These are phyloP conservation scores for Lordiphosa andalusiaca DNA, from an alignment of 2,888 invertebrate genomes.

Conservation along the genomic window DNA sequence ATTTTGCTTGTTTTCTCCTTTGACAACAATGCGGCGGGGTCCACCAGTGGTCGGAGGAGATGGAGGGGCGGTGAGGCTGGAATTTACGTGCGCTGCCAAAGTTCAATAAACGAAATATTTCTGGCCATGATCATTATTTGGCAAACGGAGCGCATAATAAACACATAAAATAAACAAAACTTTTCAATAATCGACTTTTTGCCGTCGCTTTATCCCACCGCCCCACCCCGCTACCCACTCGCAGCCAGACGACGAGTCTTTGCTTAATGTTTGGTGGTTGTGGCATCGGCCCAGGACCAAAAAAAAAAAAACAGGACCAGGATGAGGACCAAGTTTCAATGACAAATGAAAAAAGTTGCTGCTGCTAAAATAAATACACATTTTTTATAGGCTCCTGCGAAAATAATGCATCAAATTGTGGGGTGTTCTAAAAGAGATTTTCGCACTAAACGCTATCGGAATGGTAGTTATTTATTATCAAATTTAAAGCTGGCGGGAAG, in stretches of 20 bases:
- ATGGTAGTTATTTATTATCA: no score
- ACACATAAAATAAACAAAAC: slow-evolving; percentile 77
- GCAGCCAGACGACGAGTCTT: slow-evolving; percentile 32
- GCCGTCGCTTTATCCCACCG: slow-evolving; percentile 10
- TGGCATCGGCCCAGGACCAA: slow-evolving; percentile 17
- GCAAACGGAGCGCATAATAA: slow-evolving; percentile 79
- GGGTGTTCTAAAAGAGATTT: slow-evolving; percentile 9
- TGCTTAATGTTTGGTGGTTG: slow-evolving; percentile 71
- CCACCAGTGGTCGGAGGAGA: not conserved
- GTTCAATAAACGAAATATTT: slow-evolving; percentile 78
- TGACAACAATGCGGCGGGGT: slow-evolving; percentile 63
- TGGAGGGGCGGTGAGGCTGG: not conserved
- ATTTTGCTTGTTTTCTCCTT: slow-evolving; percentile 73
- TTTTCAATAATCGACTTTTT: slow-evolving; percentile 77
- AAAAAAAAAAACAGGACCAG: slow-evolving; percentile 1
- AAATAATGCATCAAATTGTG: slow-evolving; percentile 33
- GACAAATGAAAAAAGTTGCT: slow-evolving; percentile 69
- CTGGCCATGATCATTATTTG: slow-evolving; percentile 78
- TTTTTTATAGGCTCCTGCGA: slow-evolving; percentile 60
- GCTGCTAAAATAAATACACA: slow-evolving; percentile 65
- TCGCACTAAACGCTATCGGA: not conserved
- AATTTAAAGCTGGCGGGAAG: no score
- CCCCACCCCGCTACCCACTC: slow-evolving; percentile 9
- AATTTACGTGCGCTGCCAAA: slow-evolving; percentile 75
- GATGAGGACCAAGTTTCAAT: slow-evolving; percentile 71